phyloP scores from a whole-genome alignment of 1,140 invertebrate species.

The Parapsyche elsis region DNA sequence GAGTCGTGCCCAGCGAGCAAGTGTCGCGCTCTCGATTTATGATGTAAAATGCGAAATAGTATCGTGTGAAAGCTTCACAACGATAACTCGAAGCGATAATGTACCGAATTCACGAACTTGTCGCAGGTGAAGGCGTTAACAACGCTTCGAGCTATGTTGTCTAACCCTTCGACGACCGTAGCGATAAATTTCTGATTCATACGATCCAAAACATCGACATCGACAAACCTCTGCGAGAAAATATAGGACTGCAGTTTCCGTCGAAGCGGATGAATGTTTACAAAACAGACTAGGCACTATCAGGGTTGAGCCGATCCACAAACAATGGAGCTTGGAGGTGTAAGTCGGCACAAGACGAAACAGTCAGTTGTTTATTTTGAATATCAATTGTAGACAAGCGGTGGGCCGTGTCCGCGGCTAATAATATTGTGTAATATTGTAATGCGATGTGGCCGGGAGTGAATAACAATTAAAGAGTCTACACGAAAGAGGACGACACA shows the following conservation, averaged over 20 bases:
- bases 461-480: constrained; percentile 52
- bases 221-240: no score
- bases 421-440: constrained; percentile 52
- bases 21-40: constrained; percentile 13
- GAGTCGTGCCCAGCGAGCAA: not conserved
- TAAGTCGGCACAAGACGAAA: constrained; percentile 25
- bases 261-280: no score
- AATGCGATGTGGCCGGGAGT: constrained; percentile 35
- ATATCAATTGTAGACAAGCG: constrained; percentile 42
- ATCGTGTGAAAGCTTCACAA: constrained; percentile 24
- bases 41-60: constrained; percentile 28
- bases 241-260: no score
- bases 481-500: constrained; percentile 55
- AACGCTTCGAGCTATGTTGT: not conserved
- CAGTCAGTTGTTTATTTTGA: constrained; percentile 36
- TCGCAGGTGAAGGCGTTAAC: constrained; percentile 22
- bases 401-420: constrained; percentile 33
- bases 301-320: not conserved
- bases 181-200: no score
- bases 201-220: no score
- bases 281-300: not conserved
- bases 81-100: constrained; percentile 12
- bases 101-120: constrained; percentile 22
- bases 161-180: not conserved
- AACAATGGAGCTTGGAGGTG: not conserved